Evolutionary conservation across 2,888 invertebrate species (phyloP).

Genomic region (Campoplex nolae): DNA sequence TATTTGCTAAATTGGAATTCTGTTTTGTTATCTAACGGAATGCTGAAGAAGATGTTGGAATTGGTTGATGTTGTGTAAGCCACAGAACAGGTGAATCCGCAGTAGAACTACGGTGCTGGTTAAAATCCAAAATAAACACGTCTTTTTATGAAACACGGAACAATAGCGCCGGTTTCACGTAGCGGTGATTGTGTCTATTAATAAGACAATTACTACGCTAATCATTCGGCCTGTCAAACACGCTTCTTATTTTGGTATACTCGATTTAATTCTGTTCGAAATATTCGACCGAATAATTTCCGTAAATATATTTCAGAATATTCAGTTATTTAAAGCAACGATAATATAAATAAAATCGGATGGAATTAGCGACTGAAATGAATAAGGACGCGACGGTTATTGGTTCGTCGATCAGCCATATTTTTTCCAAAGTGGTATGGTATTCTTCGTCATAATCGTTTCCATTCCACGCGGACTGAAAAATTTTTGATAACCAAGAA

Average conservation of each 20-base stretch:
- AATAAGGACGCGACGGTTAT: too few species aligned
- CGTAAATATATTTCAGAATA: neutral
- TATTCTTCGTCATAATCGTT: neutral
- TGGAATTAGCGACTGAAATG: neutral
- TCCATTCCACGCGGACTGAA: neutral
- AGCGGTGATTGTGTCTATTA: neutral
- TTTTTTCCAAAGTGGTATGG: neutral
- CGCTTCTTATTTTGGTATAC: neutral
- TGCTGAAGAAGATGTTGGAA: neutral
- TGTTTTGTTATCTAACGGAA: constrained; percentile 1
- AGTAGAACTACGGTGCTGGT: neutral
- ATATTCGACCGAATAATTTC: neutral
- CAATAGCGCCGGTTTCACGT: neutral
- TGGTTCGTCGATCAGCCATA: neutral
- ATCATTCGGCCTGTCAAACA: neutral
- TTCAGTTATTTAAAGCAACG: too few species aligned
- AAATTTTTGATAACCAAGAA: neutral
- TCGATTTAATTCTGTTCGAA: neutral
- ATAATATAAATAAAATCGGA: neutral
- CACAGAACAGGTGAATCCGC: neutral
- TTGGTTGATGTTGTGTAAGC: neutral
- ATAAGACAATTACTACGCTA: neutral
- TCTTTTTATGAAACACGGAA: neutral
- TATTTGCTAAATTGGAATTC: neutral
- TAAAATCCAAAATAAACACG: neutral